A percentile compares a stretch with the other conserved stretches of the same genome.
Evolutionary conservation across 2,888 invertebrate genomes (phyloP).

Genomic region (Drosophila helvetica): DNA sequence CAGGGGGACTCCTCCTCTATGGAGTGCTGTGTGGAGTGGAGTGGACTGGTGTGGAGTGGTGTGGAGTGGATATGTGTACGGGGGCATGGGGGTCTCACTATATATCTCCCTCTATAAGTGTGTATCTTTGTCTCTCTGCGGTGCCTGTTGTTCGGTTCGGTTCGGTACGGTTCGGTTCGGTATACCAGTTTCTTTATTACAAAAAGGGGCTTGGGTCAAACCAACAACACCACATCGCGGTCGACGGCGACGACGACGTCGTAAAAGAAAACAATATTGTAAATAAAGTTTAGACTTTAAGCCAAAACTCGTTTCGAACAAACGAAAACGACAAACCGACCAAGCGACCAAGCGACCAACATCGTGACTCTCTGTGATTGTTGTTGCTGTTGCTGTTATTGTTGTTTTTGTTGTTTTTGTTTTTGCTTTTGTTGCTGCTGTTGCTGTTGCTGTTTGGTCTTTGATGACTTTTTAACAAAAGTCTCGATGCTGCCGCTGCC

Average conservation of each 20-base stretch:
- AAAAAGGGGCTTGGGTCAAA: conserved; percentile 79
- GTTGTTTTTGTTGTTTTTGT: conserved; percentile 46
- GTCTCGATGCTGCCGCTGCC: conserved; percentile 45
- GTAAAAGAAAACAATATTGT: conserved; percentile 80
- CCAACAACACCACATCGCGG: conserved; percentile 64
- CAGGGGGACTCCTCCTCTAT: conserved; percentile 9
- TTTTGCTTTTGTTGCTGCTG: conserved; percentile 45
- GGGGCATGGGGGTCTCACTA: too few species aligned
- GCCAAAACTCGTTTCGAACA: conserved; percentile 68
- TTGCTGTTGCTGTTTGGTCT: conserved; percentile 62
- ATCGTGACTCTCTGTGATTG: conserved; percentile 61
- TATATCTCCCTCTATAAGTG: background rate
- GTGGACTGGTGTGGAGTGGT: background rate
- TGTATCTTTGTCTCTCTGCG: conserved; percentile 25
- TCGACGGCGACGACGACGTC: conserved; percentile 55
- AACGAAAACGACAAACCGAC: conserved; percentile 64
- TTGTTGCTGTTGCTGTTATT: conserved; percentile 41
- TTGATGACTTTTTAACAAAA: conserved; percentile 78
- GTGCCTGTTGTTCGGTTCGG: background rate
- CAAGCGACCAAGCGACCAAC: conserved; percentile 53
- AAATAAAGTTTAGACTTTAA: conserved; percentile 77
- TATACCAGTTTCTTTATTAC: conserved; percentile 79
- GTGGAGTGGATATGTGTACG: background rate
- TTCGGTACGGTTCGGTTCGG: conserved; percentile 52
- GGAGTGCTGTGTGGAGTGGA: background rate